phyloP scores from a whole-genome alignment of 2,797 vertebrate species.

The Lutjanus campechanus region DNA sequence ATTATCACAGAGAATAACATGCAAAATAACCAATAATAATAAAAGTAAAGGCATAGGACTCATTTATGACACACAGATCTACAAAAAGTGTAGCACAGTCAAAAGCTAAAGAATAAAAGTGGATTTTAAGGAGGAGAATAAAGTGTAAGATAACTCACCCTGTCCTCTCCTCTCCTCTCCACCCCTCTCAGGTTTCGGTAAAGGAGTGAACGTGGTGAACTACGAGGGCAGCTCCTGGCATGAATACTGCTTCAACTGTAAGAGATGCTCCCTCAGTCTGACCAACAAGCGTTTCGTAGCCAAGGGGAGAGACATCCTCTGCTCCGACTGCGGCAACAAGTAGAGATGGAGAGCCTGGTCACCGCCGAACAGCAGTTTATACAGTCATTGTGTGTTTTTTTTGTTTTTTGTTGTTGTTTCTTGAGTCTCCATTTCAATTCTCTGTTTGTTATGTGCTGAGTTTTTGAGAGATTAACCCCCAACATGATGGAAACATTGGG shows the following conservation, averaged over 20 bases:
- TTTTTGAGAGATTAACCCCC: not conserved
- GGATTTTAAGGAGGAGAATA: too few relatives aligned
- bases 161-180: not conserved
- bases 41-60: too few relatives aligned
- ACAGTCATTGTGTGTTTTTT: too few relatives aligned
- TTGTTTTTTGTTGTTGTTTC: not conserved
- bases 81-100: too few relatives aligned
- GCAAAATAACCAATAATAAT: too few relatives aligned
- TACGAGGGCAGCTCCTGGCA: slow-evolving; percentile 96
- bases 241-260: slow-evolving; percentile 98
- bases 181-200: slow-evolving; percentile 90
- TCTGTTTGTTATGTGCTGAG: not conserved
- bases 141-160: too few relatives aligned
- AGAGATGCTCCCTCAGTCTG: slow-evolving; percentile 92
- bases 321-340: slow-evolving; percentile 92
- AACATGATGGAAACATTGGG: not conserved
- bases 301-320: slow-evolving; percentile 91
- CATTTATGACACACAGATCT: too few relatives aligned
- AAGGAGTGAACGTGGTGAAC: slow-evolving; percentile 96
- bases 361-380: not conserved
- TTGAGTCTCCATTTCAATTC: slow-evolving; percentile 23
- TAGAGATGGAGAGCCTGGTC: slow-evolving; percentile 73
- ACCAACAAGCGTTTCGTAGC: slow-evolving; percentile 94
- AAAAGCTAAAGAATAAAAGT: too few relatives aligned
- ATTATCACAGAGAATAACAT: too few relatives aligned